Conservation (phyloP, 1,140 invertebrate genomes). For the Heterodera carotae region DNA sequence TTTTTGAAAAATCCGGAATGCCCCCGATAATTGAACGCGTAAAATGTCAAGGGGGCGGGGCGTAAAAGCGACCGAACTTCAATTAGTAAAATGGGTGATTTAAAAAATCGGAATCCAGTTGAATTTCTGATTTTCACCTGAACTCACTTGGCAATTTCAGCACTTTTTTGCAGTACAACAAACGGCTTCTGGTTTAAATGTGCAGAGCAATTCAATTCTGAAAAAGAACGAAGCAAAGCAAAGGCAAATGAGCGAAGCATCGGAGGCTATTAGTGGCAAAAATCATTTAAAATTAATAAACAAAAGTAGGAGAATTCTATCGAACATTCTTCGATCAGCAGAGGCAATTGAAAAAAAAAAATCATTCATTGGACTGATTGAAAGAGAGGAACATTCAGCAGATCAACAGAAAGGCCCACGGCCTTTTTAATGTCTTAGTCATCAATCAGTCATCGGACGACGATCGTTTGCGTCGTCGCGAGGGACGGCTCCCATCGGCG, state of each 20-base stretch:
- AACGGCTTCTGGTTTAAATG: neutral
- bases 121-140: too few species aligned
- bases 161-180: neutral
- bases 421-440: neutral
- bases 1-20: too few species aligned
- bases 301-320: too few species aligned
- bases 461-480: slow-evolving; percentile 22
- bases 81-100: too few species aligned
- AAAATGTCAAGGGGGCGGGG: too few species aligned
- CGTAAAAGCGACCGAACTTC: too few species aligned
- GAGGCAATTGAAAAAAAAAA: neutral
- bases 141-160: neutral
- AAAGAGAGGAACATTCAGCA: slow-evolving; percentile 2
- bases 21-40: too few species aligned
- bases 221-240: neutral
- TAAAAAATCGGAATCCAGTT: too few species aligned
- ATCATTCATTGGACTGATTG: neutral
- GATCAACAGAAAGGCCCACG: neutral
- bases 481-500: neutral
- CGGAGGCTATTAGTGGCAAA: neutral
- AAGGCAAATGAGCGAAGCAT: neutral
- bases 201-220: neutral
- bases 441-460: neutral
- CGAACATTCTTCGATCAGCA: too few species aligned
- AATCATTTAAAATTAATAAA: neutral